A percentile compares a stretch with the other conserved stretches of the same genome.
Evolutionary conservation across 1,140 invertebrate genomes (phyloP).

Genomic region (Phenacoccus solenopsis): DNA sequence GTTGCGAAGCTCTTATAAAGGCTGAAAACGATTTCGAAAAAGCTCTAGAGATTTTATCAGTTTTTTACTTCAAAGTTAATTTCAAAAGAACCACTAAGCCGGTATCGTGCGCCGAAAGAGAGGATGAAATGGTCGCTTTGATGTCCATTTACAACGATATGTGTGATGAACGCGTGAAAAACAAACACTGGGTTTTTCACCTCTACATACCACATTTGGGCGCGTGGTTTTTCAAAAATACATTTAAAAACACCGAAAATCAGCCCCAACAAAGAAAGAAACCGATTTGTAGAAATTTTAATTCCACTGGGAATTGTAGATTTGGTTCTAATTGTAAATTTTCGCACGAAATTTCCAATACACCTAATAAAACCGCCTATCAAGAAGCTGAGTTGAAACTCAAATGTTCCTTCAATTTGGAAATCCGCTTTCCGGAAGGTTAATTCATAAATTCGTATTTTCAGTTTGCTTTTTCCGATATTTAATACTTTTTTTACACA

Average conservation of each 20-base stretch:
- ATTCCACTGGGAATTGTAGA: not conserved
- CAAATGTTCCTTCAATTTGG: not conserved
- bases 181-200: constrained; percentile 7
- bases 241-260: not conserved
- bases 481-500: not conserved
- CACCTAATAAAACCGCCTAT: not conserved
- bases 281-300: not conserved
- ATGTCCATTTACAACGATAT: not conserved
- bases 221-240: not conserved
- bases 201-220: not conserved
- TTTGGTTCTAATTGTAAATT: not conserved
- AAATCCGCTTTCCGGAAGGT: constrained; percentile 5
- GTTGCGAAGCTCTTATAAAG: not conserved
- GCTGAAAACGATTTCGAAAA: not conserved
- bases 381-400: not conserved
- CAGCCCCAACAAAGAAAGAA: not conserved
- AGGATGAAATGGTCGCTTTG: not conserved
- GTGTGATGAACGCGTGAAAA: not conserved
- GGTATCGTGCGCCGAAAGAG: not conserved
- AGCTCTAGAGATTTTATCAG: not conserved
- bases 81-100: not conserved
- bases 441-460: not conserved
- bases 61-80: not conserved
- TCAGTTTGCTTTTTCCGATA: not conserved
- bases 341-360: not conserved